phyloP scores from a whole-genome alignment of 1,140 invertebrate species.

The Radopholus similis region DNA sequence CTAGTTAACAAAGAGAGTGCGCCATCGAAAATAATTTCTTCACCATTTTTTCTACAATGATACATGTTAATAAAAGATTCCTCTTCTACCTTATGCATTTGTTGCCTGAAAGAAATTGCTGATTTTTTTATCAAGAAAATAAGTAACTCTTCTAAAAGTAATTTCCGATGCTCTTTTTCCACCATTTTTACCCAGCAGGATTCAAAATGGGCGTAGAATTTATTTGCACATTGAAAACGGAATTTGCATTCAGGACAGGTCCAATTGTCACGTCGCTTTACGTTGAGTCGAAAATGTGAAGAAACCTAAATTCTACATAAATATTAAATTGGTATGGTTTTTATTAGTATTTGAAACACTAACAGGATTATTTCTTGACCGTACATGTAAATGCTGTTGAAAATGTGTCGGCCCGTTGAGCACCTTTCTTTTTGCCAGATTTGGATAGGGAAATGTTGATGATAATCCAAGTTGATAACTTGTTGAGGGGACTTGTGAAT shows the following conservation, averaged over 20 bases:
- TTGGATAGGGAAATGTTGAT: too few relatives aligned
- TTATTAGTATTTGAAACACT: too few relatives aligned
- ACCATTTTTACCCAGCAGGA: background rate
- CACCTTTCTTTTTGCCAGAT: too few relatives aligned
- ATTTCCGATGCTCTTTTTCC: background rate
- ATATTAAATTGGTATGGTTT: too few relatives aligned
- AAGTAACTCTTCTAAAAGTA: background rate
- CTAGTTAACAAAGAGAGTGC: background rate
- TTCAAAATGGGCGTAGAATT: background rate
- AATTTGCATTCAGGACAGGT: background rate
- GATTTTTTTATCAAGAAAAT: background rate
- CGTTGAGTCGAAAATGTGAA: too few relatives aligned
- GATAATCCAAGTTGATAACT: too few relatives aligned
- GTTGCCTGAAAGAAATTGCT: background rate
- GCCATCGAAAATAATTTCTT: background rate
- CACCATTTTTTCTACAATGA: background rate
- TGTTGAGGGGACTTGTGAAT: too few relatives aligned
- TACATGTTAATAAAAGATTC: background rate
- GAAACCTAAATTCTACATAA: too few relatives aligned
- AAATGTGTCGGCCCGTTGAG: too few relatives aligned
- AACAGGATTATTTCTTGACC: too few relatives aligned
- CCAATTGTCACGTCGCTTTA: background rate
- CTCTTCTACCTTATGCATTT: background rate
- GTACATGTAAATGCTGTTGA: too few relatives aligned
- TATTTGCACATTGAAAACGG: background rate